Conservation (phyloP, 2,113 vertebrate genomes). For the Lathamus discolor region DNA sequence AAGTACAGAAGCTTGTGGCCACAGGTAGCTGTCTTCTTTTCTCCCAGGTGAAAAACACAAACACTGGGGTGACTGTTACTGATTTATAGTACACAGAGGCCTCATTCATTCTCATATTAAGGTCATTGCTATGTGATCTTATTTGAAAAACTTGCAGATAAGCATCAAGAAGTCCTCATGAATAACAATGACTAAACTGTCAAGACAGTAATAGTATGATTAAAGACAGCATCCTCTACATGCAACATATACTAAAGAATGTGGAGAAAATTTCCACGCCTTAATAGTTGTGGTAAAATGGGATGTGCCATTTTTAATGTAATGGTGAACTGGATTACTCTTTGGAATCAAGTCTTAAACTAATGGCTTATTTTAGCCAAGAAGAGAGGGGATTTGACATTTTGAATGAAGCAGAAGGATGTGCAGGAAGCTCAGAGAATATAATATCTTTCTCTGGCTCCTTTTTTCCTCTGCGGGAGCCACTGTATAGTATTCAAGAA, state of each 20-base stretch:
- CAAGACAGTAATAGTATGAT: conserved; percentile 35
- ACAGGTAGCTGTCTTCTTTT: conserved; percentile 1
- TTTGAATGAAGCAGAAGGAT: neutral
- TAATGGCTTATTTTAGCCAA: neutral
- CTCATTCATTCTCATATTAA: conserved; percentile 53
- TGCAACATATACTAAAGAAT: conserved; percentile 9
- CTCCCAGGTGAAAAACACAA: neutral
- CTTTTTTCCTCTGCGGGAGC: neutral
- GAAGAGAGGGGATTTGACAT: neutral
- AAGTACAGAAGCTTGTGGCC: neutral
- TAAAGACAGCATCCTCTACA: conserved; percentile 37
- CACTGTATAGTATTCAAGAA: neutral
- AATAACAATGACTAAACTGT: conserved; percentile 57
- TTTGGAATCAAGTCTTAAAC: neutral
- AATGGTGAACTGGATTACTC: neutral
- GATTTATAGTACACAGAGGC: conserved; percentile 48
- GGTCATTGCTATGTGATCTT: conserved; percentile 39
- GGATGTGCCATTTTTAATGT: conserved; percentile 1
- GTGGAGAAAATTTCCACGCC: conserved; percentile 9
- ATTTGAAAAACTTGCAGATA: conserved; percentile 61
- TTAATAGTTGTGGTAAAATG: neutral
- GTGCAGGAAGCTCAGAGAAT: neutral
- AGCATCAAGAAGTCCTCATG: conserved; percentile 56
- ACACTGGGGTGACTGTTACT: neutral
- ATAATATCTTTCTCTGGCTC: neutral